Conservation (phyloP, 2,888 invertebrate genomes). For the Tethea ocularis region DNA sequence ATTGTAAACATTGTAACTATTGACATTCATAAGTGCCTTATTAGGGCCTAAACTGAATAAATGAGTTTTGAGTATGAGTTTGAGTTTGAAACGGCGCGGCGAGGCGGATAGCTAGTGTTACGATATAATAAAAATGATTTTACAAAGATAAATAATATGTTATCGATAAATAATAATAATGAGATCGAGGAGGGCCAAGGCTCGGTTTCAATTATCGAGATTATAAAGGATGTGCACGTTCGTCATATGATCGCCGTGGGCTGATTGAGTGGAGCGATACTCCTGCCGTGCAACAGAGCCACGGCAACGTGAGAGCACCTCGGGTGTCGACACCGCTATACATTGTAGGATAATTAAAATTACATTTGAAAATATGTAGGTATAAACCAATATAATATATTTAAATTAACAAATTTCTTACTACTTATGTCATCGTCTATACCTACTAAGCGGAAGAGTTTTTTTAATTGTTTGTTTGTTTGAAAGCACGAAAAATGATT, state of each 20-base stretch:
- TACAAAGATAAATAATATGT: background rate
- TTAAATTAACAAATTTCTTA: too few relatives aligned
- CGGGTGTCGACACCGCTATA: background rate
- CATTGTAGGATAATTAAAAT: background rate
- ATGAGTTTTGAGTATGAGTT: too few relatives aligned
- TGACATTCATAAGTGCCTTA: too few relatives aligned
- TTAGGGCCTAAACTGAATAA: too few relatives aligned
- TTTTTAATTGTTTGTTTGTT: too few relatives aligned
- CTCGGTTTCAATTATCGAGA: slow-evolving; percentile 41
- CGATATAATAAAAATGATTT: background rate
- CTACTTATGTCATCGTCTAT: too few relatives aligned
- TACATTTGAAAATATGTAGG: background rate
- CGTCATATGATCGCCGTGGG: slow-evolving; percentile 41
- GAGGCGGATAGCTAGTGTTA: too few relatives aligned
- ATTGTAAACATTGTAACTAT: too few relatives aligned
- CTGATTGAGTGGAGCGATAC: slow-evolving; percentile 54
- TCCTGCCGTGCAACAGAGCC: slow-evolving; percentile 19
- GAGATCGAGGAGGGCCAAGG: background rate
- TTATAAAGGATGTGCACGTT: slow-evolving; percentile 24
- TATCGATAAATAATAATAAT: background rate
- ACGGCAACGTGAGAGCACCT: slow-evolving; percentile 27
- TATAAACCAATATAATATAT: too few relatives aligned
- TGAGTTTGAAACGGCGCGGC: too few relatives aligned
- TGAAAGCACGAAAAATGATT: too few relatives aligned
- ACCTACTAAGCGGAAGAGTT: too few relatives aligned